phyloP scores from a whole-genome alignment of 2,888 invertebrate genomes.

The Plebejus argus region DNA sequence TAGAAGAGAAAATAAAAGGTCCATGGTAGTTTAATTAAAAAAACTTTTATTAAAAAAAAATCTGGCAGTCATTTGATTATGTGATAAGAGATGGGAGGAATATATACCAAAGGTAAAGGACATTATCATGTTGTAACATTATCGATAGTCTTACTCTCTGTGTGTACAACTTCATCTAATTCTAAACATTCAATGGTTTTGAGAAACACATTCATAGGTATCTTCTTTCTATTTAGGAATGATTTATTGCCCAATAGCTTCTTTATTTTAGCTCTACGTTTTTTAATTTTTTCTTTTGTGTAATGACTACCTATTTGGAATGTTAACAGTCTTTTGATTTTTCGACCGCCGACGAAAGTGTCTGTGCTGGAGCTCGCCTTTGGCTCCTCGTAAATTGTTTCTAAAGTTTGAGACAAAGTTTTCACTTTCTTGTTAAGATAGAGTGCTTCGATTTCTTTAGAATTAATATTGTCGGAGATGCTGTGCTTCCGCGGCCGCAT shows the following conservation, averaged over 20 bases:
- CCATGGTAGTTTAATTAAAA: background rate
- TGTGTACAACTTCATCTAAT: constrained; percentile 65
- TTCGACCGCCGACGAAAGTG: constrained; percentile 74
- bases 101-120: constrained; percentile 52
- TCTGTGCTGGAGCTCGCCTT: constrained; percentile 67
- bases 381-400: constrained; percentile 84
- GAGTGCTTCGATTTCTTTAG: constrained; percentile 76
- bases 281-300: constrained; percentile 80
- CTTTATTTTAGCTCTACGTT: constrained; percentile 80
- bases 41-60: background rate
- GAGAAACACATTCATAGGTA: constrained; percentile 80
- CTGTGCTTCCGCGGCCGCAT: constrained; percentile 73
- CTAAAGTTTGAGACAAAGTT: constrained; percentile 75
- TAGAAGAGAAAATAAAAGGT: background rate
- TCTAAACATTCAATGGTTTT: constrained; percentile 78
- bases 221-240: constrained; percentile 73
- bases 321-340: constrained; percentile 80
- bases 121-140: constrained; percentile 39
- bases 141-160: constrained; percentile 51
- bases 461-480: constrained; percentile 62
- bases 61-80: constrained; percentile 18
- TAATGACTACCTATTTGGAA: constrained; percentile 75
- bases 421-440: constrained; percentile 81
- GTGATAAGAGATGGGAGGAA: constrained; percentile 35
- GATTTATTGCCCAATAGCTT: constrained; percentile 77